Base-by-base conservation (phyloP, 2,113 vertebrate species). In the Casuarius casuarius region DNA sequence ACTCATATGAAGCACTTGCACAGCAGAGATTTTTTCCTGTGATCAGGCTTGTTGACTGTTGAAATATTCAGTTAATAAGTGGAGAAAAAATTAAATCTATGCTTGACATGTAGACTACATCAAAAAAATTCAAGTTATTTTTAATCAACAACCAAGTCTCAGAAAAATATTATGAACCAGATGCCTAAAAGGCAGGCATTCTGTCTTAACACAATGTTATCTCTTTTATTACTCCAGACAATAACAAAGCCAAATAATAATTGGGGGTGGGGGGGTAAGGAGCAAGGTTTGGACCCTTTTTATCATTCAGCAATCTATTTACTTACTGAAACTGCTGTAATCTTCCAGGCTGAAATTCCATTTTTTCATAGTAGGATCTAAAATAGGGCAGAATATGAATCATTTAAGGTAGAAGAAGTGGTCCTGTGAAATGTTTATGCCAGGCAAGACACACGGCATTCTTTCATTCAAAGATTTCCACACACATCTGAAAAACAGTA, bases 321-420 rank as follows among this genome's bases (percentile, higher is more conserved):
- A 98, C 99, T 97, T 98, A 99, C 99, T 99, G 70, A 99, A 95
- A 83, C 87, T 91, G 54, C 59, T 88, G 89, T 99, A 99, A 97
- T 99, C 98, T 18, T 97, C 95, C 84, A 99, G 94, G 94, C 98
- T 97, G 97, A 99, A 99, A 98, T 98, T 98, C 99, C 99, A 99
- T 67, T 93, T 99, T 95, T 99, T 99, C 42, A 94, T 98, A 71
- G 87, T 79, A 84, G 99, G 98, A 97, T 99, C 99, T 99, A 96
- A 96, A 98, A 97, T 28, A 83, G 67, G 85, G 85, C 33, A 95
- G 9, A 97, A 94, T 35, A n/a, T 44, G 7, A 94, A 91, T 89
- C 29, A 92, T 76, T 89, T 78, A 19, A 42, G 70, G 33, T 42
- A 94, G 56, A 63, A 97, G 89, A 77, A 49, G 14, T 3, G 4